Evolutionary conservation across 2,888 invertebrate species (phyloP).

Genomic region (Clitarchus hookeri): DNA sequence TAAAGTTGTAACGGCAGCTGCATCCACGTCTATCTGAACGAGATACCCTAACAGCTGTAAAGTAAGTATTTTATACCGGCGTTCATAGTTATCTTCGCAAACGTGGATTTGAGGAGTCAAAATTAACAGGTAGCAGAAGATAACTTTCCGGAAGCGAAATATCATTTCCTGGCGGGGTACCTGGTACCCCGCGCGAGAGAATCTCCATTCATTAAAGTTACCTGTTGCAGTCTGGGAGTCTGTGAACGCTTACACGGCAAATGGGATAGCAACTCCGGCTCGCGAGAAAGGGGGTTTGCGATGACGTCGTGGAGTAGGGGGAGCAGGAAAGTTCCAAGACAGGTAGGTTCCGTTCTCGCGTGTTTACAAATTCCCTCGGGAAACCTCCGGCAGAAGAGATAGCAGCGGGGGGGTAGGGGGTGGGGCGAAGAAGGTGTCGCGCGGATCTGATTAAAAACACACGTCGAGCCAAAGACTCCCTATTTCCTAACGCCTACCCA

Average conservation of each 20-base stretch:
- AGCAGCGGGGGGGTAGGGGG: neutral
- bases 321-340: neutral
- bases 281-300: neutral
- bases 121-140: neutral
- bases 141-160: neutral
- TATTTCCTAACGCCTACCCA: neutral
- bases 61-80: no score
- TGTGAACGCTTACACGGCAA: neutral
- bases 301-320: no score
- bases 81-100: no score
- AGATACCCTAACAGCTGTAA: no score
- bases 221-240: neutral
- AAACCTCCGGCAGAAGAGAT: neutral
- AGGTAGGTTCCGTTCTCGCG: neutral
- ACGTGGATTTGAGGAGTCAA: no score
- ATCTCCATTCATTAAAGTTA: neutral
- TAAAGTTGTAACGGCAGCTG: no score
- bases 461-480: neutral
- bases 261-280: neutral
- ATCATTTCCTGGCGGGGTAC: neutral
- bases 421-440: neutral
- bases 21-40: no score
- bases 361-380: neutral
- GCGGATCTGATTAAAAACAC: neutral
- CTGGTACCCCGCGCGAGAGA: neutral